phyloP scores from a whole-genome alignment of 1,140 invertebrate species.

The Brachionus asplanchnoidis region DNA sequence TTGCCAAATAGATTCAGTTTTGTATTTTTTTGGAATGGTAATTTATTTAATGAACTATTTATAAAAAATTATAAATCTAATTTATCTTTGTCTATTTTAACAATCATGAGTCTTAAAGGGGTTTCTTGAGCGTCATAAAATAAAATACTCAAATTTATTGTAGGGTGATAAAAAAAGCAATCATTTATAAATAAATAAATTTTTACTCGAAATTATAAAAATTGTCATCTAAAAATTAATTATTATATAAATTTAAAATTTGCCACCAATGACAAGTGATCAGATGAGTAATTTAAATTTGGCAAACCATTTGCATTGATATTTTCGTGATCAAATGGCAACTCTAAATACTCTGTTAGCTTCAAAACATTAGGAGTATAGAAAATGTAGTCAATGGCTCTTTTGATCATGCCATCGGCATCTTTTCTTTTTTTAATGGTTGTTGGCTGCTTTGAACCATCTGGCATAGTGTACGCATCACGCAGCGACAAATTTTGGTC shows the following conservation, averaged over 20 bases:
- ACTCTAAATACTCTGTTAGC: slow-evolving; percentile 3
- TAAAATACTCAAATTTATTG: too few relatives aligned
- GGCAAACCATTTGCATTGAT: background rate
- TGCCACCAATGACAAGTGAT: slow-evolving; percentile 12
- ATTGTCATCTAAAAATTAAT: background rate
- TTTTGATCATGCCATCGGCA: background rate
- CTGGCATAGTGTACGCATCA: background rate
- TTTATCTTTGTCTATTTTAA: too few relatives aligned
- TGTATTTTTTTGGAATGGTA: too few relatives aligned
- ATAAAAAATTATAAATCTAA: too few relatives aligned
- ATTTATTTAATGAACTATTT: too few relatives aligned
- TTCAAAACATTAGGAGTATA: background rate
- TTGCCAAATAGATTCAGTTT: too few relatives aligned
- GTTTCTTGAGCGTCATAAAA: too few relatives aligned
- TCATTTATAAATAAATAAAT: background rate
- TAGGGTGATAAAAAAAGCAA: background rate
- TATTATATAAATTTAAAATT: slow-evolving; percentile 23
- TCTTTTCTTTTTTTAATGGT: background rate
- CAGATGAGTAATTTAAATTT: slow-evolving; percentile 7
- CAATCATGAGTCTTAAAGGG: too few relatives aligned
- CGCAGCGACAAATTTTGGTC: background rate
- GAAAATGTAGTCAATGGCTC: slow-evolving; percentile 33
- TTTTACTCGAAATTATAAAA: background rate
- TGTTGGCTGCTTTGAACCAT: background rate
- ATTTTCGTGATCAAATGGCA: background rate